Percentiles rank a stretch among this genome's conserved stretches.
Conservation (phyloP, 2,113 vertebrate genomes). For the Haplochromis vanheusdeni region DNA sequence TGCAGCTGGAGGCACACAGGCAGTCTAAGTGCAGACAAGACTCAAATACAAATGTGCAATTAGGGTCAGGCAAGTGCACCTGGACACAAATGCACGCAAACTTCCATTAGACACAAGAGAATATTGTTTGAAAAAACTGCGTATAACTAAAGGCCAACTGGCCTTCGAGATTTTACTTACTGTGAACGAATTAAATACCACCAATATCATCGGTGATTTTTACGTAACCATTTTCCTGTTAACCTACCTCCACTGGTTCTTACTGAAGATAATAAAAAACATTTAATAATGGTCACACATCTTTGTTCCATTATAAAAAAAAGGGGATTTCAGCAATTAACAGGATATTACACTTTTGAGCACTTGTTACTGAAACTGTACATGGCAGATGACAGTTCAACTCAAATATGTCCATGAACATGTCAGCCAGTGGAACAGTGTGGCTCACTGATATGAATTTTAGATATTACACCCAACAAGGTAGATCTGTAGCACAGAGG, state of each 20-base stretch:
- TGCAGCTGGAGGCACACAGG: conserved; percentile 35
- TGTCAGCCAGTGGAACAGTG: neutral
- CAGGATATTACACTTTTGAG: neutral
- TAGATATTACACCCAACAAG: neutral
- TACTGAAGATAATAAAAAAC: neutral
- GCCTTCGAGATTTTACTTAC: neutral
- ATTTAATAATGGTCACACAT: neutral
- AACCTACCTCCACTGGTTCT: neutral
- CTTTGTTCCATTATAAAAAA: neutral
- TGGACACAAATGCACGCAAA: neutral
- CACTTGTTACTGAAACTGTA: neutral
- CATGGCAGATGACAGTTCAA: neutral
- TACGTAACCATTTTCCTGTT: accelerated
- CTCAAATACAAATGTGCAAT: conserved; percentile 40
- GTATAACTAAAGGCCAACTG: neutral
- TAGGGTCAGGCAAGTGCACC: neutral
- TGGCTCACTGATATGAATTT: neutral
- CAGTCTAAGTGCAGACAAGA: neutral
- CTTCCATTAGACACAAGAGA: neutral
- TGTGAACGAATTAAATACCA: neutral
- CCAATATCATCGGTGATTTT: neutral
- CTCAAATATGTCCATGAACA: neutral
- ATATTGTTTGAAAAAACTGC: neutral
- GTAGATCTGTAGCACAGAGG: neutral
- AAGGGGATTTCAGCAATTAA: neutral